phyloP scores from a whole-genome alignment of 1,140 invertebrate species.

The Zaprionus camerounensis region DNA sequence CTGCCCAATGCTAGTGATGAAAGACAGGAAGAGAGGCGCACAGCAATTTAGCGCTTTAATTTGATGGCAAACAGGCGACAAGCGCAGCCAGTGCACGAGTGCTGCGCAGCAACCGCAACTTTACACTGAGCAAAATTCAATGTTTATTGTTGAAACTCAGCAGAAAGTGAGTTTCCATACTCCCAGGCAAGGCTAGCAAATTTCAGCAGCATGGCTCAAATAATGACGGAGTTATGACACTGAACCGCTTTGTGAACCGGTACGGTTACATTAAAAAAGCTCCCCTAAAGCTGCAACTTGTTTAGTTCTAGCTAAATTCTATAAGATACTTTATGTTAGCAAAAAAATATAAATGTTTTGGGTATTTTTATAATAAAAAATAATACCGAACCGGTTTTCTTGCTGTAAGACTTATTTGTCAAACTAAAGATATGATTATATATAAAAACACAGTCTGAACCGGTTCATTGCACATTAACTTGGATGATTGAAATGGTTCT shows the following conservation, averaged over 20 bases:
- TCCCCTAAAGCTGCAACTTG: not conserved
- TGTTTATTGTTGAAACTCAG: not conserved
- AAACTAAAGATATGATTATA: not conserved
- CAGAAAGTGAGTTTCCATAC: no score
- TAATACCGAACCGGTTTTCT: no score
- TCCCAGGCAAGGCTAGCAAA: not conserved
- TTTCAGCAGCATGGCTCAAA: not conserved
- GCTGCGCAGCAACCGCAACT: not conserved
- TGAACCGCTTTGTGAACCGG: slow-evolving; percentile 22
- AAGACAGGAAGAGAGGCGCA: slow-evolving; percentile 76
- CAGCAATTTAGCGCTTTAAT: slow-evolving; percentile 81
- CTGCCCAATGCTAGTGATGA: slow-evolving; percentile 63
- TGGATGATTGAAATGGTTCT: not conserved
- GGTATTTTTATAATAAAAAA: no score
- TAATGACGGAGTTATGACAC: not conserved
- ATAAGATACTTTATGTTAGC: no score
- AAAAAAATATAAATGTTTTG: no score
- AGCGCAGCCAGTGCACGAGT: slow-evolving; percentile 19
- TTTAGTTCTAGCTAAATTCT: no score
- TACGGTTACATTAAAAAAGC: not conserved
- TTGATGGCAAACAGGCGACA: slow-evolving; percentile 66
- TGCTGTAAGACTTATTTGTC: no score
- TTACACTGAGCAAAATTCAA: slow-evolving; percentile 23
- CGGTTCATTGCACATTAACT: not conserved
- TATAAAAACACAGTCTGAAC: not conserved